Conservation (phyloP, 2,888 invertebrate species). For the Fragum sueziense region DNA sequence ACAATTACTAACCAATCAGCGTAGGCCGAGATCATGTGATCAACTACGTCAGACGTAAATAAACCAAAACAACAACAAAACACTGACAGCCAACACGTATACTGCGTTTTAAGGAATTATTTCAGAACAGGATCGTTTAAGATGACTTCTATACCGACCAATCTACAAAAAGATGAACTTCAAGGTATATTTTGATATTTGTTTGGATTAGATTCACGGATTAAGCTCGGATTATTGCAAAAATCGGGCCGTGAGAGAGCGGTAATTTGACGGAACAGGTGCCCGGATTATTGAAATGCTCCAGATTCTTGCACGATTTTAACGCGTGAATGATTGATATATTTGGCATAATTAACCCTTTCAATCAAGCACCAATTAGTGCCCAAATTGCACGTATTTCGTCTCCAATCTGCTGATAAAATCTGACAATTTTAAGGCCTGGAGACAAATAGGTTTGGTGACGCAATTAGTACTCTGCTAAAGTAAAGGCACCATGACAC, state of each 20-base stretch:
- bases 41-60: slow-evolving; percentile 49
- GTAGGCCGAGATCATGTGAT: slow-evolving; percentile 20
- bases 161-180: slow-evolving; percentile 27
- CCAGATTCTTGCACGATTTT: background rate
- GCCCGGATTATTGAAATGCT: slow-evolving; percentile 17
- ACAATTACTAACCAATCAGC: slow-evolving; percentile 23
- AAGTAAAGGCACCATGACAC: background rate
- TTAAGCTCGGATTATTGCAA: background rate
- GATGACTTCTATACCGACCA: slow-evolving; percentile 27
- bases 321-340: background rate
- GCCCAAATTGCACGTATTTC: no score
- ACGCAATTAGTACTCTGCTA: background rate
- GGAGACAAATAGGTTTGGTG: background rate
- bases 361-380: no score
- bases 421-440: no score
- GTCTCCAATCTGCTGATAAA: no score
- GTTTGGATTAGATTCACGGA: background rate
- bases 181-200: slow-evolving; percentile 19
- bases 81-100: slow-evolving; percentile 7
- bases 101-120: background rate
- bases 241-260: background rate
- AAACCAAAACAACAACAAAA: slow-evolving; percentile 52
- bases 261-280: slow-evolving; percentile 16
- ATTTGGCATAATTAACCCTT: no score
- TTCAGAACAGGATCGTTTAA: background rate